Evolutionary conservation across 2,797 vertebrate genomes (phyloP), one percentile per base, ranked within the genome.

Genomic region (Labeo calbasu): DNA sequence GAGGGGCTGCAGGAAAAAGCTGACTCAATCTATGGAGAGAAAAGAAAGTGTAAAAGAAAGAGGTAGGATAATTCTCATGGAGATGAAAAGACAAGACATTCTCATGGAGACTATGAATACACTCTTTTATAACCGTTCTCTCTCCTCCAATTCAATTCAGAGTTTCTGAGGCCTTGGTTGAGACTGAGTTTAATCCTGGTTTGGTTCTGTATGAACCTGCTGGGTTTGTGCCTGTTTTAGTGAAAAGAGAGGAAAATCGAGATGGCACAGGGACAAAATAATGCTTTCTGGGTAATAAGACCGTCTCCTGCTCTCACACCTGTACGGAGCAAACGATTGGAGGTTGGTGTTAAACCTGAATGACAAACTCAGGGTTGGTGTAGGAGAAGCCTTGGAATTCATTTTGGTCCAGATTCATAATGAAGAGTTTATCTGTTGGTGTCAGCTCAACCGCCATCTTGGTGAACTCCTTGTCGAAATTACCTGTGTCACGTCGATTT

Each of bases 381-480:
- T 98, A 99, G 90, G 98, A 99, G 95, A 99, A 99, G 86, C 98
- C 98, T 85, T 97, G 97, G 92, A 99, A 99, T 92, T 99, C 98
- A 43, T 97, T 98, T 94, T 99, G 98, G 94, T 99, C 98, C 95
- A 99, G 95, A 92, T 99, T 99, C 98, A 99, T 99, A 93, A 99
- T 99, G 96, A 99, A 99, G 92, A 99, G 97, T 94, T 99, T 99
- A 94, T 99, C 98, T 2, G 98, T 99, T 70, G 98, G 98, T 0
- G 98, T 99, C 90, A 99, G 96, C 87, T 99, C 97, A 90, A 99
- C 97, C 2, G 93, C 96, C 95, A 99, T 98, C 92, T 98, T 96
- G 87, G 98, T 99, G 93, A 99, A 99, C 96, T 99, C 98, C 87
- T 97, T 98, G 94, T 99, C 98, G 82, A 99, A 99, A 95, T 99